Conservation (phyloP, 2,888 invertebrate species). For the Lithophane leautieri region DNA sequence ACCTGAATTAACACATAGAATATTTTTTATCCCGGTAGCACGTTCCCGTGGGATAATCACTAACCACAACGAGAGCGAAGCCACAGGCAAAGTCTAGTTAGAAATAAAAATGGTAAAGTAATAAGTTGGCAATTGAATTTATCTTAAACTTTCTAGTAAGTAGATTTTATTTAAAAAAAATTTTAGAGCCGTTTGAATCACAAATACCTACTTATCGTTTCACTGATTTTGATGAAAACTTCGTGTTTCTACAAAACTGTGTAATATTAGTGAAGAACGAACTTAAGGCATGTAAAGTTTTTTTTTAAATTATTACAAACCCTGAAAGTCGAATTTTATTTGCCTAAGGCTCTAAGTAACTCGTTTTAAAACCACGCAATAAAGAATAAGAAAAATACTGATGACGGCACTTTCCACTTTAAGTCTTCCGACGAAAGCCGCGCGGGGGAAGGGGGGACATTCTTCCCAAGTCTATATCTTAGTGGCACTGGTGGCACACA, state of each 20-base stretch:
- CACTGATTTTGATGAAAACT: background rate
- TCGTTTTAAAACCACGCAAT: background rate
- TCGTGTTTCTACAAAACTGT: background rate
- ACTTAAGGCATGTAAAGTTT: too few relatives aligned
- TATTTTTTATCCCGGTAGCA: background rate
- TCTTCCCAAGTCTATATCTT: conserved; percentile 25
- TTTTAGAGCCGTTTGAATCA: background rate
- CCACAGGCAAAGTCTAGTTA: background rate
- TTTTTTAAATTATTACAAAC: background rate
- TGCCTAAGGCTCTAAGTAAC: background rate
- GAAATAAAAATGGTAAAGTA: background rate
- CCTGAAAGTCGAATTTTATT: background rate
- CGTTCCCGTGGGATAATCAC: background rate
- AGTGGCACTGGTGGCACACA: conserved; percentile 11
- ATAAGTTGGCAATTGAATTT: background rate
- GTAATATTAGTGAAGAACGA: background rate
- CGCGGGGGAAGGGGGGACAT: background rate
- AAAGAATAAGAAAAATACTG: background rate
- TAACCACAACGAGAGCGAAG: background rate
- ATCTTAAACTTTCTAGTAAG: background rate
- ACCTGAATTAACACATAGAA: background rate
- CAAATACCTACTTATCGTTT: background rate
- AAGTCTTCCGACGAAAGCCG: background rate
- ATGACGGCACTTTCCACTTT: conserved; percentile 11
- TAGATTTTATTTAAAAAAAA: too few relatives aligned